Base-by-base conservation (phyloP, 2,797 vertebrate species). In the Pitangus sulphuratus region DNA sequence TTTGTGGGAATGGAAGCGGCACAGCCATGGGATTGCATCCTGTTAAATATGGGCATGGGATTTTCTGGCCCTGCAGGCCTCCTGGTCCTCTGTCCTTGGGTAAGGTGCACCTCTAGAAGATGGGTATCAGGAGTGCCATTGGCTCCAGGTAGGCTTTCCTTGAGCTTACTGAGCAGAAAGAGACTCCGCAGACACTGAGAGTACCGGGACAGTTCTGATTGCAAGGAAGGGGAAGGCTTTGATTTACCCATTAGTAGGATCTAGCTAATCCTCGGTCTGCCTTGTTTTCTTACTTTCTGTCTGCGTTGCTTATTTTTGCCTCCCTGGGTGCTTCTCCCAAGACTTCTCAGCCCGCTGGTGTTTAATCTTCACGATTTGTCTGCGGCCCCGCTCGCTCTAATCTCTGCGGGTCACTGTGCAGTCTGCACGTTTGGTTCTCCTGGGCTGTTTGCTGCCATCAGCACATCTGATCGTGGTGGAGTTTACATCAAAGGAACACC, bases 401-500 rank as follows among this genome's bases (percentile, higher is more conserved):
- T 96, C 96, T 88, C 80, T 25, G 83, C 93, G 56, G 88, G 94
- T 92, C 92, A 79, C 37, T 1, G 28, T 66, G 93, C 53, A 31
- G 91, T 72, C 89, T 69, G 77, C 79, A 2, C 21, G 12, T 33
- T 68, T 7, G 64, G 40, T 57, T 33, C 87, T 81, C 80, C 42
- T 18, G 3, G 51, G 93, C 77, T 79, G 50, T 90, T 91, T 60
- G 92, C 93, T 93, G 86, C 21, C 4, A 64, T 92, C 93, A 87
- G 93, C 95, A 76, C 80, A 44, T 95, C 87, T 56, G 74, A 94
- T 92, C 40, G 0, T 3, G 77, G 28, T 26, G 62, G 88, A 92
- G 45, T 95, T 93, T 74, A 66, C 94, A 95, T 89, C 94, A 94
- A 28, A 94, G 93, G 18, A 82, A 42, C 84, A 60, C 95, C 86